These are phyloP conservation scores for Laticauda laticaudata DNA, from an alignment of 2,113 vertebrate species.

Conservation along the genomic window DNA sequence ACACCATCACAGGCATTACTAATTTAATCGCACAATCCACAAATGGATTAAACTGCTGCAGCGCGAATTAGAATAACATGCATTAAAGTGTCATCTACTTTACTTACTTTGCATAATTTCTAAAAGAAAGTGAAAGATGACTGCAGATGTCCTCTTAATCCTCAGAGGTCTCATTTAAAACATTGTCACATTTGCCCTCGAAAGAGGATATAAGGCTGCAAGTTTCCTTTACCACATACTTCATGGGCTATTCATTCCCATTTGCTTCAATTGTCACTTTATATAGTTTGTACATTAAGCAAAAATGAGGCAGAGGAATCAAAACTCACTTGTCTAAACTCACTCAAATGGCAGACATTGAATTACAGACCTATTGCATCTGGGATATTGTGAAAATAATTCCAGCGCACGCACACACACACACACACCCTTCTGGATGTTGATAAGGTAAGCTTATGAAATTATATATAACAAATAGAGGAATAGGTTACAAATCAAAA, in stretches of 20 bases:
- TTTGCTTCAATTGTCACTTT: conserved; percentile 47
- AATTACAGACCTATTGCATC: conserved; percentile 45
- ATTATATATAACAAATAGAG: neutral
- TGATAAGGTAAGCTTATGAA: neutral
- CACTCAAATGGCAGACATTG: neutral
- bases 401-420: neutral
- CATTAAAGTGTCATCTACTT: neutral
- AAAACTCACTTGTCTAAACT: conserved; percentile 50
- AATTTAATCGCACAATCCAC: neutral
- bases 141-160: neutral
- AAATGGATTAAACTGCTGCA: neutral
- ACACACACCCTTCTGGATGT: neutral
- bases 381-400: conserved; percentile 42
- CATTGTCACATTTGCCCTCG: neutral
- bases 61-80: neutral
- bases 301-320: conserved; percentile 26
- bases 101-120: neutral
- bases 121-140: neutral
- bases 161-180: conserved; percentile 32
- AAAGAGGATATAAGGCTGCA: conserved; percentile 5
- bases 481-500: neutral
- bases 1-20: neutral
- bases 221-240: conserved; percentile 21
- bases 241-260: conserved; percentile 24
- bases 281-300: conserved; percentile 22